Evolutionary conservation across 2,888 invertebrate genomes (phyloP).

Genomic region (Megastigmus dorsalis): DNA sequence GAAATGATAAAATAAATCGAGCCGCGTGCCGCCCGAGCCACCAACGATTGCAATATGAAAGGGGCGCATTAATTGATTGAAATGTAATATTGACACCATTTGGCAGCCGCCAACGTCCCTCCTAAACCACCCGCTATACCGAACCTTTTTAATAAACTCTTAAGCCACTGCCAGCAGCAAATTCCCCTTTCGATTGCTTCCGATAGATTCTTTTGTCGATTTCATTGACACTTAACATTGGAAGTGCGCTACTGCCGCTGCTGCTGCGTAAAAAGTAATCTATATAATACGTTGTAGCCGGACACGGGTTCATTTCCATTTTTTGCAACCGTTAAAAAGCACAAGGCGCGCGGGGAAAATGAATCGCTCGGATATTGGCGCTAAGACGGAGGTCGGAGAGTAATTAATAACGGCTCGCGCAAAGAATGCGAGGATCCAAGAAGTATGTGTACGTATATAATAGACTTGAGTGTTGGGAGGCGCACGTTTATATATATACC

Average conservation of each 20-base stretch:
- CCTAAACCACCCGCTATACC: background rate
- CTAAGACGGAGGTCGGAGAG: background rate
- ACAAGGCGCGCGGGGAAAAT: background rate
- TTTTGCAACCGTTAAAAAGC: background rate
- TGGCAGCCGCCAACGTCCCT: background rate
- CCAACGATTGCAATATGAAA: background rate
- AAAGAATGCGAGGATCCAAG: background rate
- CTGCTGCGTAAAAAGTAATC: no score
- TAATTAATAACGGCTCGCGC: constrained; percentile 21
- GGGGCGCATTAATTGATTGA: constrained; percentile 32
- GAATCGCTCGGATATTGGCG: background rate
- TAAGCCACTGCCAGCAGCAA: background rate
- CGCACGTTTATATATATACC: no score
- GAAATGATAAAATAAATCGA: constrained; percentile 1
- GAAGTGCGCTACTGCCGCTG: no score
- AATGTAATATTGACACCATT: constrained; percentile 40
- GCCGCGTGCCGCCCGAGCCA: background rate
- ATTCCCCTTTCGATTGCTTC: background rate
- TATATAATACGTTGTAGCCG: no score
- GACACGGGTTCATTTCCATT: constrained; percentile 3
- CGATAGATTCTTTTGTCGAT: constrained; percentile 18
- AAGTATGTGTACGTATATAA: background rate
- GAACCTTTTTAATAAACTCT: constrained; percentile 28
- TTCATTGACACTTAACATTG: background rate
- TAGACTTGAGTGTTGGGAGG: no score